Base-by-base conservation (phyloP, 92 coral and sea anemone species). In the Actinostola sp. region DNA sequence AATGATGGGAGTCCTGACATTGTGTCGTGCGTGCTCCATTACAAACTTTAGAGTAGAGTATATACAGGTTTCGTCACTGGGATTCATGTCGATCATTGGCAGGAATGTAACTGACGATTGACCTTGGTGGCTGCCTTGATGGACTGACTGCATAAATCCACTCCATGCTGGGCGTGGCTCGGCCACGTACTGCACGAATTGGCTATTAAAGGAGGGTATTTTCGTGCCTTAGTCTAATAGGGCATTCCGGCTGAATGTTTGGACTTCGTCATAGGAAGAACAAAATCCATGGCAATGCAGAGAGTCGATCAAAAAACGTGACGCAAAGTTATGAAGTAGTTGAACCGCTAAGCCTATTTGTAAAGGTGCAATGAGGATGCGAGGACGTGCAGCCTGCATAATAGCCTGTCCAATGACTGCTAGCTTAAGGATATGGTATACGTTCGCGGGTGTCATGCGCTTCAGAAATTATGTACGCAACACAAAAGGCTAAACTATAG, bases 51-150 rank as follows among this genome's bases (percentile, higher is more conserved):
- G 10, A 0, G 70, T 76, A 29, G 83, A 77, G 42, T 67, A 27
- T 1, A 77, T 23, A 53, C 76, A 71, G 3, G 76, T 71, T 1
- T n/a, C 16, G 39, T 67, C 73, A 24, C 73, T 67, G 53, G 89
- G 67, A 45, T 71, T 76, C 73, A 86, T 16, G 55, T 86, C 81
- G 29, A 81, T 86, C 79, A 75, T 81, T 8, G 86, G 87, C 24
- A 86, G 74, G 25, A 86, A 81, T 10, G 13, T 12, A 11, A 81
- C 57, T 19, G 82, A 71, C 9, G 88, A 77, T 44, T 82, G 20
- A 0, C 86, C 86, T 24, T 77, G 54, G 55, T 76, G 64, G 42
- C 27, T 34, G 14, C 79, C 75, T 13, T 42, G 26, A n/a, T 60
- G 78, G 13, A 81, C 69, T 42, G 25, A n/a, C 45, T 86, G 81